A percentile compares a stretch with the other conserved stretches of the same genome.
Evolutionary conservation across 2,797 vertebrate species (phyloP).

Genomic region (Furcifer pardalis): DNA sequence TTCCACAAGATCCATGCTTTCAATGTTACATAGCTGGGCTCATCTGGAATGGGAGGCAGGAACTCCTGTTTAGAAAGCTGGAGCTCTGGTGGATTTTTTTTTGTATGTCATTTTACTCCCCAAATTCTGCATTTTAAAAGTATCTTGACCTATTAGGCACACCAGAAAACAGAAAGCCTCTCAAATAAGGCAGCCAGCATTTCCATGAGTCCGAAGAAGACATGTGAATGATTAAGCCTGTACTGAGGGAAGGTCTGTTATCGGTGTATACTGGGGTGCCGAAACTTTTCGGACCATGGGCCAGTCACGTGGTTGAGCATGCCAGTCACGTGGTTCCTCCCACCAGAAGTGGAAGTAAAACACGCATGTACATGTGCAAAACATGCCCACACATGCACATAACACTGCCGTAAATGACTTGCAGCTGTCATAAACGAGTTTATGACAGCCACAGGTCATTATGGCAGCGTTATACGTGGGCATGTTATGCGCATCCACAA

Average conservation of each 20-base stretch:
- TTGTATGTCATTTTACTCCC: not conserved
- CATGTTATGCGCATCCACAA: no score
- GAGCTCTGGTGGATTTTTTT: not conserved
- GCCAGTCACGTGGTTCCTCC: no score
- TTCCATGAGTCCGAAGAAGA: not conserved
- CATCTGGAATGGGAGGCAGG: not conserved
- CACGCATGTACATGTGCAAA: no score
- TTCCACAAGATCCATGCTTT: not conserved
- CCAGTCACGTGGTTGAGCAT: no score
- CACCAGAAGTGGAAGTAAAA: no score
- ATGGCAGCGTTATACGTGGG: no score
- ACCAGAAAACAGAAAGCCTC: not conserved
- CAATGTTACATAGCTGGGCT: not conserved
- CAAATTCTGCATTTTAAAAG: not conserved
- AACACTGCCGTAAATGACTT: no score
- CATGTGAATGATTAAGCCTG: not conserved
- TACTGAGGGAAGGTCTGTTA: no score
- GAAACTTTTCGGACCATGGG: no score
- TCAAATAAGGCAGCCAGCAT: not conserved
- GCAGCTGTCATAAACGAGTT: no score
- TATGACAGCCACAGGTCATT: no score
- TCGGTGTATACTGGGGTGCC: not conserved
- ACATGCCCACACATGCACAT: no score
- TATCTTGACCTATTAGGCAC: not conserved
- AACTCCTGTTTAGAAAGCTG: not conserved